Conservation (phyloP, 2,888 invertebrate genomes). For the Cerastoderma edule region DNA sequence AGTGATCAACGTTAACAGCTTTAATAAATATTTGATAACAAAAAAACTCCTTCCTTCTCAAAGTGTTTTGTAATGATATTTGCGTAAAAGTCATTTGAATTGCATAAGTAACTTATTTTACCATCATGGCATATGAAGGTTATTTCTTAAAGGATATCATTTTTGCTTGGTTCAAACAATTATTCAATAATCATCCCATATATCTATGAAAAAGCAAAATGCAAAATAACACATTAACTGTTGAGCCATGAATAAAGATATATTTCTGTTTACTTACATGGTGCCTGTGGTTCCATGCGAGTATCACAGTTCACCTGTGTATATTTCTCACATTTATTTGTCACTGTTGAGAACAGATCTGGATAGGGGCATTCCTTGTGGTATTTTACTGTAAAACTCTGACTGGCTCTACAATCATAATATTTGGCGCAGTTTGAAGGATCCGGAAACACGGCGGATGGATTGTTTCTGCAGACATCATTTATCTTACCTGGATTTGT, state of each 20-base stretch:
- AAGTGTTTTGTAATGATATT: no score
- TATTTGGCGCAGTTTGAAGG: slow-evolving; percentile 61
- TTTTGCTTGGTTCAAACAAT: no score
- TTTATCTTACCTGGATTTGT: slow-evolving; percentile 23
- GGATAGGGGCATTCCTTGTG: slow-evolving; percentile 63
- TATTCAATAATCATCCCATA: no score
- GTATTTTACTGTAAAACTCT: slow-evolving; percentile 25
- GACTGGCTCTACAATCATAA: slow-evolving; percentile 50
- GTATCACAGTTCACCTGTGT: slow-evolving; percentile 51
- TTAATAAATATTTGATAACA: no score
- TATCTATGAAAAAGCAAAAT: no score
- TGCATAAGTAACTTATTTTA: no score
- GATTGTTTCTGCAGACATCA: slow-evolving; percentile 52
- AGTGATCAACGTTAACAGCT: no score
- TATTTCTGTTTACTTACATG: slow-evolving; percentile 56
- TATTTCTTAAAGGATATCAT: no score
- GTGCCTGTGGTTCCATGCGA: slow-evolving; percentile 59
- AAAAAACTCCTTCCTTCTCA: no score
- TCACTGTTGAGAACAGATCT: slow-evolving; percentile 46
- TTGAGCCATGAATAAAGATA: not conserved
- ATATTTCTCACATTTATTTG: slow-evolving; percentile 48
- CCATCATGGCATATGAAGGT: no score
- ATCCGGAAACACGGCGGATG: slow-evolving; percentile 54
- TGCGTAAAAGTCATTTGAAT: no score
- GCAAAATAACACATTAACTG: not conserved